Base-by-base conservation (phyloP, 1,140 invertebrate species). In the Drosophila sulfurigaster region DNA sequence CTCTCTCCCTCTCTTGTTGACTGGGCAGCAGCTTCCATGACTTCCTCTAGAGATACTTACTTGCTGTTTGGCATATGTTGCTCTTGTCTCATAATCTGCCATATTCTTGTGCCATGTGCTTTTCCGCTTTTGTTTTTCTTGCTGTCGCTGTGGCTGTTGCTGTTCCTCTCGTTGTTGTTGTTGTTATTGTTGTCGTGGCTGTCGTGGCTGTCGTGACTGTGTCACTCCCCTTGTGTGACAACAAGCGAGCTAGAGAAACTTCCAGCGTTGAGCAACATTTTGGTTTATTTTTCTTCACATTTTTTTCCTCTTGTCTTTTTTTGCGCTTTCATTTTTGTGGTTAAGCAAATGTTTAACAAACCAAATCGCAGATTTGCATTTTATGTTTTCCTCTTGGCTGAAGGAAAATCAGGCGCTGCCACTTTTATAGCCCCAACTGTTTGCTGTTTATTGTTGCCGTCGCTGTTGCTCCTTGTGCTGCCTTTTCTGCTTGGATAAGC, bases 291-390 rank as follows among this genome's bases (percentile, higher is more conserved):
- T 35, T 25, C 49, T 45, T 49, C 32, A 3, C 32, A 16, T 56
- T 35, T 38, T 38, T 56, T 38, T 56, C 15, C 32, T 48, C 5
- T 43, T 28, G 38, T 46, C 52, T 25, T 41, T 51, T 82, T 73
- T 46, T 57, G 15, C 51, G 70, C 79, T 75, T 68, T 82, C 66
- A 73, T 73, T 85, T 85, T 88, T 88, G 85, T 88, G 85, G 85
- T 88, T 88, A 88, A 89, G 85, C 81, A 85, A 88, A 88, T 88
- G 85, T 89, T 88, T 74, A 88, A 88, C 85, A 89, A 88, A 88
- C 85, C 85, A 88, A 88, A 88, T 88, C 85, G 70, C 78, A 81
- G 85, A 88, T 88, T 88, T 88, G 85, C 85, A 88, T 88, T 88
- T 88, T 85, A 89, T 85, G 78, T 62, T 89, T 70, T 65, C 59